A percentile compares a stretch with the other conserved stretches of the same genome.
Evolutionary conservation across 2,888 invertebrate species (phyloP).

Genomic region (Drosophila algonquin): DNA sequence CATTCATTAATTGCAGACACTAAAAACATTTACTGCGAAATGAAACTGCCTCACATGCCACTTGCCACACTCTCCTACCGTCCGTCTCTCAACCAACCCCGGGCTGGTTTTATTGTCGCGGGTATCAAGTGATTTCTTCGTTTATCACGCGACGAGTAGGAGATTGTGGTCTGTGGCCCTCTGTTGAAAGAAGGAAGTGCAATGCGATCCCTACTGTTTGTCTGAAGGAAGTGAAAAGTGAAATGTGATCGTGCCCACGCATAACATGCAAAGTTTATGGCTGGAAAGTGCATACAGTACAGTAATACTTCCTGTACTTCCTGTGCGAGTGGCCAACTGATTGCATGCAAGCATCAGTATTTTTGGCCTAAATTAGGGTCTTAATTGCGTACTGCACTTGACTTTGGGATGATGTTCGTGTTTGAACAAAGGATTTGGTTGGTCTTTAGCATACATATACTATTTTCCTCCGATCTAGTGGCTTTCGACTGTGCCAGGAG

Average conservation of each 20-base stretch:
- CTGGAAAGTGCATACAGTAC: conserved; percentile 14
- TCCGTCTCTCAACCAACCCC: conserved; percentile 6
- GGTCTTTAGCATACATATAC: too few species aligned
- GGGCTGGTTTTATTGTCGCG: conserved; percentile 36
- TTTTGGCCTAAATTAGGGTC: too few species aligned
- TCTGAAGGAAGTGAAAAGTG: conserved; percentile 6
- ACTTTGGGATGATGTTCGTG: too few species aligned
- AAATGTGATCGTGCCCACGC: conserved; percentile 20
- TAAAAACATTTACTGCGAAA: conserved; percentile 27
- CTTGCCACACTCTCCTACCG: not conserved
- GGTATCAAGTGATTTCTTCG: conserved; percentile 36
- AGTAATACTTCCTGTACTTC: not conserved
- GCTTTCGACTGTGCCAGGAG: not conserved
- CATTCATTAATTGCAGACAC: conserved; percentile 34
- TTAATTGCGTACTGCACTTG: too few species aligned
- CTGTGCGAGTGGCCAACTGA: too few species aligned
- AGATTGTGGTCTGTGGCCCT: conserved; percentile 5
- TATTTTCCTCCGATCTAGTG: not conserved
- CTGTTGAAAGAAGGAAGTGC: conserved; percentile 5
- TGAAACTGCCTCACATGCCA: conserved; percentile 24
- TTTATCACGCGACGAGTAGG: conserved; percentile 32
- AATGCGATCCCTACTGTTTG: conserved; percentile 6
- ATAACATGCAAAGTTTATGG: conserved; percentile 11
- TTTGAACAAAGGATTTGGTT: too few species aligned
- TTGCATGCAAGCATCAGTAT: too few species aligned